These are phyloP conservation scores for Rousettus leschenaultii DNA, from an alignment of 2,113 vertebrate species.

Conservation along the genomic window DNA sequence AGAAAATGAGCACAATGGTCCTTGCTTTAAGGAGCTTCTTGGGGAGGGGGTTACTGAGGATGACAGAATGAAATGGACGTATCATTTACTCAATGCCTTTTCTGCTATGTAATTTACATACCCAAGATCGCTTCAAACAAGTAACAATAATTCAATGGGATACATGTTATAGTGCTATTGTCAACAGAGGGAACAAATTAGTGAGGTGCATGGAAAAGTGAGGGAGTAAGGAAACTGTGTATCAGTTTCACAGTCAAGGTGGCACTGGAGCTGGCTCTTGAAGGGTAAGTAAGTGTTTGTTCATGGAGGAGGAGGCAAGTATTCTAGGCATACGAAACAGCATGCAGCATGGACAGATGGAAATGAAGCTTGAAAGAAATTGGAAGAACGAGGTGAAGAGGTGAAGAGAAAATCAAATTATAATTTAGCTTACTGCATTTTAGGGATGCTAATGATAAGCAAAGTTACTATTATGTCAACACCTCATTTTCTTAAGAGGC, in stretches of 20 bases:
- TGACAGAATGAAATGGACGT: not conserved
- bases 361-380: not conserved
- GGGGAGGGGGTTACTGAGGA: not conserved
- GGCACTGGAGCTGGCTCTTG: not conserved
- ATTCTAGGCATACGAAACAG: not conserved
- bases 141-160: not conserved
- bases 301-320: not conserved
- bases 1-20: no score
- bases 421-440: not conserved
- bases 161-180: not conserved
- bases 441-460: not conserved
- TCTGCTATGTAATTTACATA: not conserved
- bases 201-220: not conserved
- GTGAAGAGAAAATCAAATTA: not conserved
- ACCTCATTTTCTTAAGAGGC: not conserved
- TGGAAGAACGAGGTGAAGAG: not conserved
- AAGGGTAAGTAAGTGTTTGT: not conserved
- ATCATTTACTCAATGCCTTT: not conserved
- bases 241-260: not conserved
- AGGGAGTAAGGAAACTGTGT: not conserved
- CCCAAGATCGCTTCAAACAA: not conserved
- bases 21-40: not conserved
- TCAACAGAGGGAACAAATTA: not conserved
- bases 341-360: not conserved
- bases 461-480: not conserved